Evolutionary conservation across 1,140 invertebrate genomes (phyloP).

Genomic region (Neodiprion pinetum): DNA sequence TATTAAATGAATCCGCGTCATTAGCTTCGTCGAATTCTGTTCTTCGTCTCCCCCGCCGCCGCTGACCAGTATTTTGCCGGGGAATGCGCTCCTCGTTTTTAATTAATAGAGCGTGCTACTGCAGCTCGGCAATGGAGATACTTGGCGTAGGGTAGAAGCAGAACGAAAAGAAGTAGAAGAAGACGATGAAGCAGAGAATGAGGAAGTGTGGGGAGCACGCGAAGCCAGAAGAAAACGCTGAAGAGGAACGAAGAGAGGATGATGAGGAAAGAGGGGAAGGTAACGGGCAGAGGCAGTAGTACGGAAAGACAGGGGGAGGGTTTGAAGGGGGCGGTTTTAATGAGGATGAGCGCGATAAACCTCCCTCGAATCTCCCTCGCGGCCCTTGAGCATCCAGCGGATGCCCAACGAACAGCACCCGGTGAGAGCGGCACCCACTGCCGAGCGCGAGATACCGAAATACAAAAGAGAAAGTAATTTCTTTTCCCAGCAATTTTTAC

Average conservation of each 20-base stretch:
- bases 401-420: background rate
- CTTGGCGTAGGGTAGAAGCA: background rate
- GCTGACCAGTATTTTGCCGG: constrained; percentile 35
- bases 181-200: background rate
- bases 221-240: background rate
- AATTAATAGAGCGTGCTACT: constrained; percentile 41
- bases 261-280: constrained; percentile 19
- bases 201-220: background rate
- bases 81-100: constrained; percentile 29
- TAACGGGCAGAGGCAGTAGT: background rate
- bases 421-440: constrained; percentile 18
- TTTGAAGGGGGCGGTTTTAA: constrained; percentile 41
- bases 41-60: constrained; percentile 16
- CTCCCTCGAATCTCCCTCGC: constrained; percentile 14
- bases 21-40: constrained; percentile 20
- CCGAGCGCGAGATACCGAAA: constrained; percentile 41
- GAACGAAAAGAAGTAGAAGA: background rate
- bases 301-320: constrained; percentile 29
- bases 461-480: constrained; percentile 47
- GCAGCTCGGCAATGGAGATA: background rate
- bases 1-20: constrained; percentile 14
- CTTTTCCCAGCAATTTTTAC: constrained; percentile 41
- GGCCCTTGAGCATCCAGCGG: background rate
- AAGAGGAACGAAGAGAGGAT: constrained; percentile 7
- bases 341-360: constrained; percentile 53